Conservation (phyloP, 2,888 invertebrate genomes). For the Protonemura montana region DNA sequence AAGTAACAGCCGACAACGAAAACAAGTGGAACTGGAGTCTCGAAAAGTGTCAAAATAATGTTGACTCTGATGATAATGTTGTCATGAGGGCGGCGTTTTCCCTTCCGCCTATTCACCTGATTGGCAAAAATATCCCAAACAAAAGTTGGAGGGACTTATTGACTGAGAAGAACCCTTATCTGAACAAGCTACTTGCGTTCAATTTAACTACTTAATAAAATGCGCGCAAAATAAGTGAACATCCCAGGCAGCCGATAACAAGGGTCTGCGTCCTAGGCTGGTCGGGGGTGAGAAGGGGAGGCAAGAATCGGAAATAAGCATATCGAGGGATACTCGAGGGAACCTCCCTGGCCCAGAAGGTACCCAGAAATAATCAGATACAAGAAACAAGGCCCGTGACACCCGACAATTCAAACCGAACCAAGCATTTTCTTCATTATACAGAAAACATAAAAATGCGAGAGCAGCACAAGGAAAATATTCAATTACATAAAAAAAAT, state of each 20-base stretch:
- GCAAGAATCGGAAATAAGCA: neutral
- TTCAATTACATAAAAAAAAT: conserved; percentile 19
- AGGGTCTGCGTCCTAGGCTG: neutral
- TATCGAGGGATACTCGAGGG: neutral
- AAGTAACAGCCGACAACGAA: neutral
- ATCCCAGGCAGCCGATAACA: neutral
- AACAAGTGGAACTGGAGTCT: neutral
- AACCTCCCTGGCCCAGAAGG: neutral
- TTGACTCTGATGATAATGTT: neutral
- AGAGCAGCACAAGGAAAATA: neutral
- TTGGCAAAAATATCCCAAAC: neutral
- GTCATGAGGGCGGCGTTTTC: neutral
- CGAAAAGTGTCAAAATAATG: neutral
- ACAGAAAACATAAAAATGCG: neutral
- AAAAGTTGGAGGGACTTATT: neutral
- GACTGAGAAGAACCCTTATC: conserved; percentile 12
- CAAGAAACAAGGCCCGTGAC: neutral
- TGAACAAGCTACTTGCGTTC: neutral
- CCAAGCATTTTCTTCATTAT: neutral
- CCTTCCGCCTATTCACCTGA: neutral
- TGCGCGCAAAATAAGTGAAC: neutral
- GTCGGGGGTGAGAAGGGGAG: neutral
- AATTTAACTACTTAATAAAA: conserved; percentile 7
- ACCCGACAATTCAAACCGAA: neutral
- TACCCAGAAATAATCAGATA: neutral